These are phyloP conservation scores for Hemithea aestivaria DNA, from an alignment of 2,888 invertebrate genomes.

Conservation along the genomic window DNA sequence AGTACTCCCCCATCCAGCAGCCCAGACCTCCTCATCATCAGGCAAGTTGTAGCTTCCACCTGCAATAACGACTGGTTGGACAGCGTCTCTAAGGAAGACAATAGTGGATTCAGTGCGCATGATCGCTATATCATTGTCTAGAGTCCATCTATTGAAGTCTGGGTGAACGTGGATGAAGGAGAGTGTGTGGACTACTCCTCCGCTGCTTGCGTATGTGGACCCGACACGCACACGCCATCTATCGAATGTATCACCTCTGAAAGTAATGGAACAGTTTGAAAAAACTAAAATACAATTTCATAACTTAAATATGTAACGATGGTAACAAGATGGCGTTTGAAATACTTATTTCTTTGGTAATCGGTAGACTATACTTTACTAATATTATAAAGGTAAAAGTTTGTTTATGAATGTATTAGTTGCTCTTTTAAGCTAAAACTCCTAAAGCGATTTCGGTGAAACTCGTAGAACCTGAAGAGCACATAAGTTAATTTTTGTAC, in stretches of 20 bases:
- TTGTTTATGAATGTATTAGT: too few species aligned
- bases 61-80: conserved; percentile 23
- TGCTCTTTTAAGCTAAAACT: too few species aligned
- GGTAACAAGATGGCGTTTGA: too few species aligned
- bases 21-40: conserved; percentile 46
- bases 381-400: too few species aligned
- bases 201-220: conserved; percentile 43
- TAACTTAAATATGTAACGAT: too few species aligned
- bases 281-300: too few species aligned
- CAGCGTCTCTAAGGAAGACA: conserved; percentile 13
- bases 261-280: conserved; percentile 9
- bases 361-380: too few species aligned
- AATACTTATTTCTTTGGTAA: too few species aligned
- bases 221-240: conserved; percentile 48
- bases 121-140: conserved; percentile 43
- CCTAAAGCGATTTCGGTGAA: too few species aligned
- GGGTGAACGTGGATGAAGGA: conserved; percentile 38
- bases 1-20: conserved; percentile 52
- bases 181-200: conserved; percentile 37
- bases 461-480: too few species aligned
- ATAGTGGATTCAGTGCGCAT: conserved; percentile 28
- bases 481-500: too few species aligned
- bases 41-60: conserved; percentile 39
- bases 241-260: conserved; percentile 28
- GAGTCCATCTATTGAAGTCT: conserved; percentile 35